Evolutionary conservation across 2,797 vertebrate genomes (phyloP).

Genomic region (Coccyzus lansbergi): DNA sequence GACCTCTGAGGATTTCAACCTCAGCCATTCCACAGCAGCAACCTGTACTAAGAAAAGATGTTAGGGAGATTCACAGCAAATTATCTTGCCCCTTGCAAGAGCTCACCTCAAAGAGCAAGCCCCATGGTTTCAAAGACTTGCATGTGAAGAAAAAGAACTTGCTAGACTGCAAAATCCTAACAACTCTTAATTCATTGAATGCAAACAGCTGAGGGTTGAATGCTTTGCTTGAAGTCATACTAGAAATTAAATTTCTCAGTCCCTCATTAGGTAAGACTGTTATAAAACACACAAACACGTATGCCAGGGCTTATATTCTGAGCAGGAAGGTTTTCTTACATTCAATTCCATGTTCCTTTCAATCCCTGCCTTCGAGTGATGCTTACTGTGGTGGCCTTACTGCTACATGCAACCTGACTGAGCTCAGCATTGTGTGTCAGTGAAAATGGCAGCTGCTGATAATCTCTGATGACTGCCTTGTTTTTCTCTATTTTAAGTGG

Average conservation of each 20-base stretch:
- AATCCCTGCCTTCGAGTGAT: neutral
- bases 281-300: neutral
- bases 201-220: neutral
- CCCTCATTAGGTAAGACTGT: neutral
- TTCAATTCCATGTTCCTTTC: neutral
- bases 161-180: neutral
- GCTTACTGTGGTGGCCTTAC: neutral
- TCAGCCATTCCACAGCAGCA: neutral
- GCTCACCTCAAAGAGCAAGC: neutral
- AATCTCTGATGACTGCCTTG: neutral
- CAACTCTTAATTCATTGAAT: accelerated
- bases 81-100: neutral
- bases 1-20: neutral
- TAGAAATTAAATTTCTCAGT: neutral
- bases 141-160: neutral
- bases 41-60: neutral
- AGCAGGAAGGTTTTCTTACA: neutral
- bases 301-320: neutral
- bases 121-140: neutral
- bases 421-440: neutral
- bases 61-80: neutral
- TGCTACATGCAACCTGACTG: neutral
- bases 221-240: neutral
- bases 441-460: neutral
- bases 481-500: neutral